Evolutionary conservation across 2,888 invertebrate species (phyloP), one percentile per base, ranked within the genome.

Genomic region (Cheilosia soror): DNA sequence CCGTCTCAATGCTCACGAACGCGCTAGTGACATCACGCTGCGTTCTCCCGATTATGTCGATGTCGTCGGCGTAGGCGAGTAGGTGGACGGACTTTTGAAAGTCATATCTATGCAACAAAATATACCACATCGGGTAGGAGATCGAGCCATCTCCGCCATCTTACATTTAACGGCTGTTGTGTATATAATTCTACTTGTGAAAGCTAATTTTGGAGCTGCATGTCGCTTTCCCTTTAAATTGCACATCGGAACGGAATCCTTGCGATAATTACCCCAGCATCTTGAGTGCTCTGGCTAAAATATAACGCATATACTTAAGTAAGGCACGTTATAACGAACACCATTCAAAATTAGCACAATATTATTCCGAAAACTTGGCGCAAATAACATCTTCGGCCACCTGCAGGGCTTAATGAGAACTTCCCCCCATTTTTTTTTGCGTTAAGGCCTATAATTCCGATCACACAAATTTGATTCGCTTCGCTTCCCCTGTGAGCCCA

Each of bases 401-500:
- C 73, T 73, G 42, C 44, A 65, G 63, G 47, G 73, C 20, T 53
- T 31, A 60, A 53, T 72, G 0, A 3, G 53, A 40, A 63, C 72
- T 31, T 47, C 40, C 53, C 20, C 31, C 37, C 47, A 49, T 62
- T 51, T 25, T 27, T 62, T 51, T 25, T 27, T 42, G 5, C 13
- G 11, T 6, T 27, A 37, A 66, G 27, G 55, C 63, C 60, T 58
- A 66, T 62, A 68, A 80, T 69, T 75, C 63, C 31, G 47, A 55
- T 55, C 40, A 47, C 57, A 73, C 68, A 75, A 80, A 80, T 80
- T 73, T 75, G 75, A 75, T 75, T 75, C 68, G 68, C 80, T 73
- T 73, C 60, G 37, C 11, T 58, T 25, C 31, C 51, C n/a, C 58
- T 72, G 20, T 25, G 25, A 47, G 47, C 47, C 20, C 15, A 15